Conservation (phyloP, 2,888 invertebrate species). For the Acanthosoma haemorrhoidale region DNA sequence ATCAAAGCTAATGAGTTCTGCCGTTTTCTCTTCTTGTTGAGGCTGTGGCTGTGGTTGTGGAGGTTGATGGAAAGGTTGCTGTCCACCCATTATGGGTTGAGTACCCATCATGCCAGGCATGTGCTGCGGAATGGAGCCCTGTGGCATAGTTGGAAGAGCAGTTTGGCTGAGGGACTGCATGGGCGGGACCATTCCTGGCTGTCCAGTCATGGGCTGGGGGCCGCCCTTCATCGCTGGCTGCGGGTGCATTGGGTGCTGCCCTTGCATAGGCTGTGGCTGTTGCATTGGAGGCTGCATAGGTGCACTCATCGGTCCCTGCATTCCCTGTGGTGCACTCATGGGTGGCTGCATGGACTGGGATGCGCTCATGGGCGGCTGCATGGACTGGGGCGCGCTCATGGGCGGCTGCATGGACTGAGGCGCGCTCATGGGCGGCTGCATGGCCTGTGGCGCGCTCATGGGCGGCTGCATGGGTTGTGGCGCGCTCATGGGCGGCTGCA, state of each 20-base stretch:
- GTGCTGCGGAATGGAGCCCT: constrained; percentile 32
- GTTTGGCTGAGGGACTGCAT: neutral
- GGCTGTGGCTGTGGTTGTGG: constrained; percentile 38
- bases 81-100: constrained; percentile 37
- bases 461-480: constrained; percentile 7
- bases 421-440: neutral
- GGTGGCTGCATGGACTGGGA: constrained; percentile 38
- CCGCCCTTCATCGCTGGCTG: constrained; percentile 14
- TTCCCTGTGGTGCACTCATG: constrained; percentile 26
- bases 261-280: neutral
- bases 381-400: neutral
- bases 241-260: neutral
- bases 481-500: constrained; percentile 7
- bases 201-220: constrained; percentile 6
- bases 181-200: constrained; percentile 3
- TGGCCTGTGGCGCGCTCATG: constrained; percentile 11
- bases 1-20: constrained; percentile 77
- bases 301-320: too few species aligned
- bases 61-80: constrained; percentile 40
- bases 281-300: constrained; percentile 11
- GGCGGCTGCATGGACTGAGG: constrained; percentile 1
- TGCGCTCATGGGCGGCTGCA: constrained; percentile 33
- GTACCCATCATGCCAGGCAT: constrained; percentile 37
- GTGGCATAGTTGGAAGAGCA: constrained; percentile 28
- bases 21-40: constrained; percentile 52